phyloP scores from a whole-genome alignment of 2,797 vertebrate species.

The Pelobates cultripes region DNA sequence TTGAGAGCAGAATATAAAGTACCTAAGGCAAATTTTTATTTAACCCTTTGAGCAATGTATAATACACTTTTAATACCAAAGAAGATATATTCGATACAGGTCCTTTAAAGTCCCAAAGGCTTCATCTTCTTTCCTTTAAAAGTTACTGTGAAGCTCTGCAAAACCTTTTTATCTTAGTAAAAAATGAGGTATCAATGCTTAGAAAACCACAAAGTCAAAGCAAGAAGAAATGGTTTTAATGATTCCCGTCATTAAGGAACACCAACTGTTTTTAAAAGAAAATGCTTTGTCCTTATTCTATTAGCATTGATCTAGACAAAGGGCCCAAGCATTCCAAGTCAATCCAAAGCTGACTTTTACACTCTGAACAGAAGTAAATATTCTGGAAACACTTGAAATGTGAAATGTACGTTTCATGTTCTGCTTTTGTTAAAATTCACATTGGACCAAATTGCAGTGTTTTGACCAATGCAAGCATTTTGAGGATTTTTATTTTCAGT shows the following conservation, averaged over 20 bases:
- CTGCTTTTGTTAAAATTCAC: no score
- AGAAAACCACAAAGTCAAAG: conserved; percentile 20
- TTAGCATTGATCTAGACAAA: conserved; percentile 53
- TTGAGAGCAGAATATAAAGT: no score
- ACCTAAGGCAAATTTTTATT: no score
- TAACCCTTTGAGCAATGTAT: no score
- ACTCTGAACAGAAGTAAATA: conserved; percentile 9
- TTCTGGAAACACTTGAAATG: conserved; percentile 18
- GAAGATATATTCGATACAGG: conserved; percentile 1
- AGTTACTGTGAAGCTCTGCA: conserved; percentile 28
- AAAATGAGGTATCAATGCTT: neutral
- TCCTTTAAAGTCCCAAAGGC: conserved; percentile 8
- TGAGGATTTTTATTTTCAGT: no score
- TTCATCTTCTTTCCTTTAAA: neutral
- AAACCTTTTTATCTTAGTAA: conserved; percentile 7
- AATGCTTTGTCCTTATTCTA: conserved; percentile 42
- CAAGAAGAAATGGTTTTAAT: conserved; percentile 45
- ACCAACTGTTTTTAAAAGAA: conserved; percentile 40
- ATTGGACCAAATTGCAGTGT: no score
- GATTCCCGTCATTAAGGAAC: conserved; percentile 41
- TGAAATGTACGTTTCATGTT: neutral
- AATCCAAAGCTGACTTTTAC: conserved; percentile 45
- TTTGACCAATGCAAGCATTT: no score
- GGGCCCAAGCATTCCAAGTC: conserved; percentile 43
- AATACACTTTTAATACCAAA: neutral